Evolutionary conservation across 2,888 invertebrate species (phyloP), one percentile per base, ranked within the genome.

Genomic region (Leuctra nigra): DNA sequence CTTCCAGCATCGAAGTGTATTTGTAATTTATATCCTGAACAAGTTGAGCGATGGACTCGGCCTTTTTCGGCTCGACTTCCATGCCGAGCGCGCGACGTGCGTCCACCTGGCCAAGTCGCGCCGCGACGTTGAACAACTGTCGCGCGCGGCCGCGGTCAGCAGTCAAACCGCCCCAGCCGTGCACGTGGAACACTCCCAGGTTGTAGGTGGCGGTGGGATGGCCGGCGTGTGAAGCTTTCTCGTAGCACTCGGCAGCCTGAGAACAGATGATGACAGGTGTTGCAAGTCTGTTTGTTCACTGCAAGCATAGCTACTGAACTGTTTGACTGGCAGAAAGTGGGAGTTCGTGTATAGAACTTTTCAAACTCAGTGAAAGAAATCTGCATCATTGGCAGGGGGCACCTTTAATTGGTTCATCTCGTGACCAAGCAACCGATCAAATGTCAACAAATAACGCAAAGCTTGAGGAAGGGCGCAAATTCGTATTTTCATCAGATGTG

Each of bases 121-220:
- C 77, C 2, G 84, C 83, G 38, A 77, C 77, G 29, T 73, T 68
- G 41, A 80, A 77, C 39, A 80, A 71, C 46, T 77, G 67, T 14
- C 77, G 70, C 1, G 83, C 83, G 16, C 69, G 75, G n/a, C 70
- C 67, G 4, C 69, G 66, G 65, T 82, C 75, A 13, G 72, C 68
- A 4, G 71, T 63, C 1, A 83, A 69, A 0, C 81, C 83, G 13
- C 82, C 84, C 60, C 77, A 71, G 1, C 84, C 84, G 66, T 82
- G 82, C 1, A 82, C 80, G 67, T 83, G 78, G 65, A 81, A 81
- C 48, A 86, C 76, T 2, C 83, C 85, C 53, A 87, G 74, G 67
- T 86, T 87, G 67, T 83, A 86, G 64, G 82, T 75, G 0, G 86
- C 84, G 60, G 78, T 77, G 1, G 81, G 75, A 66, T 86, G 85